Evolutionary conservation across 2,888 invertebrate genomes (phyloP).

Genomic region (Lasioglossum figueresi): DNA sequence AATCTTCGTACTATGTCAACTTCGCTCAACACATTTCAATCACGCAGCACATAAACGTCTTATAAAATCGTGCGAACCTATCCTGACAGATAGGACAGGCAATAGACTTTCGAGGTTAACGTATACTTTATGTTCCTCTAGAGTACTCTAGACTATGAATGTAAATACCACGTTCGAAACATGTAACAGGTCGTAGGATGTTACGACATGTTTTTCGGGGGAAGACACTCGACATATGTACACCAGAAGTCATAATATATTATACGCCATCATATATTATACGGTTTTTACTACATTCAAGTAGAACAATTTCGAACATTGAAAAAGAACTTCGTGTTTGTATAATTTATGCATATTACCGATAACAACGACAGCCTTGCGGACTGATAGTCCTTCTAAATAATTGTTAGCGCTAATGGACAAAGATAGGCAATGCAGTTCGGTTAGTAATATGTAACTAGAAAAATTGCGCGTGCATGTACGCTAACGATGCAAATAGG

Average conservation of each 20-base stretch:
- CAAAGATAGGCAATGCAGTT: not conserved
- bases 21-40: no score
- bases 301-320: not conserved
- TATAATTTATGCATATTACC: not conserved
- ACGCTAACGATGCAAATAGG: not conserved
- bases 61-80: not conserved
- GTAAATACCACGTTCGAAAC: not conserved
- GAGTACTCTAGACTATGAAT: not conserved
- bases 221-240: not conserved
- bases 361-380: not conserved
- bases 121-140: not conserved
- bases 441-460: no score
- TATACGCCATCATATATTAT: not conserved
- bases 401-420: not conserved
- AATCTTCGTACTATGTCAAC: not conserved
- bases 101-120: not conserved
- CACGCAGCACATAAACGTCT: not conserved
- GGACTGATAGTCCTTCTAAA: not conserved
- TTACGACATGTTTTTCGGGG: not conserved
- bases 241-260: not conserved
- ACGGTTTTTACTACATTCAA: no score
- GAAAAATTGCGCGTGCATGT: not conserved
- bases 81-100: not conserved
- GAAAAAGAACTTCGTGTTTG: not conserved
- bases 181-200: not conserved